Evolutionary conservation across 2,797 vertebrate genomes (phyloP).

Genomic region (Mus caroli): DNA sequence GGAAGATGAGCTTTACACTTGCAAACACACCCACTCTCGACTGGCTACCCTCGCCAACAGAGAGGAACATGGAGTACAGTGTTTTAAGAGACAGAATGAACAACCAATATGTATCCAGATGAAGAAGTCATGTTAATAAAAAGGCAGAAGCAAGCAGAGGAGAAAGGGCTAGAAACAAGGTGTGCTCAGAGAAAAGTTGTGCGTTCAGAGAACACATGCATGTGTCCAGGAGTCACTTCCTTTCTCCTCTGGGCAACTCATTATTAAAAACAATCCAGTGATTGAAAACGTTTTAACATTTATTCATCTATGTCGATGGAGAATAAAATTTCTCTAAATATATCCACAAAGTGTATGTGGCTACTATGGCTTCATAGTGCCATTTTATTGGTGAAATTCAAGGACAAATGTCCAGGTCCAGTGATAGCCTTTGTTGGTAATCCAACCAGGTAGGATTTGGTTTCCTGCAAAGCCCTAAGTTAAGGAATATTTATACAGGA

Average conservation of each 20-base stretch:
- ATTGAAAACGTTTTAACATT: constrained; percentile 15
- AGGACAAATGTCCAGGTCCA: constrained; percentile 41
- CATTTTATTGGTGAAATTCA: neutral
- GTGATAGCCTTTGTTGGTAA: constrained; percentile 24
- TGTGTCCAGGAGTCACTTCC: neutral
- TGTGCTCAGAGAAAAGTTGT: neutral
- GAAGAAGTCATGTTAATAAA: neutral
- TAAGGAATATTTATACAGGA: neutral
- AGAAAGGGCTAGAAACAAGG: neutral
- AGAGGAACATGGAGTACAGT: constrained; percentile 38
- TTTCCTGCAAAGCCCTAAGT: constrained; percentile 34
- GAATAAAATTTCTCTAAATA: neutral
- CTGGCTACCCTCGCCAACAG: neutral
- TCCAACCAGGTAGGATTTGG: neutral
- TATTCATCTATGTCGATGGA: neutral
- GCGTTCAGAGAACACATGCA: neutral
- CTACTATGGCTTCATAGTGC: neutral
- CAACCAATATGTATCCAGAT: constrained; percentile 14
- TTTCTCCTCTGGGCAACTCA: neutral
- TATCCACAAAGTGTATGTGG: neutral
- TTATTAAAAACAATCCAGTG: neutral
- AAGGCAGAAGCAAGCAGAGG: neutral
- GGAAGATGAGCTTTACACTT: neutral
- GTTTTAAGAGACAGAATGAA: constrained; percentile 44
- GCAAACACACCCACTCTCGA: neutral